Base-by-base conservation (phyloP, 2,113 vertebrate species). In the Vidua chalybeata region DNA sequence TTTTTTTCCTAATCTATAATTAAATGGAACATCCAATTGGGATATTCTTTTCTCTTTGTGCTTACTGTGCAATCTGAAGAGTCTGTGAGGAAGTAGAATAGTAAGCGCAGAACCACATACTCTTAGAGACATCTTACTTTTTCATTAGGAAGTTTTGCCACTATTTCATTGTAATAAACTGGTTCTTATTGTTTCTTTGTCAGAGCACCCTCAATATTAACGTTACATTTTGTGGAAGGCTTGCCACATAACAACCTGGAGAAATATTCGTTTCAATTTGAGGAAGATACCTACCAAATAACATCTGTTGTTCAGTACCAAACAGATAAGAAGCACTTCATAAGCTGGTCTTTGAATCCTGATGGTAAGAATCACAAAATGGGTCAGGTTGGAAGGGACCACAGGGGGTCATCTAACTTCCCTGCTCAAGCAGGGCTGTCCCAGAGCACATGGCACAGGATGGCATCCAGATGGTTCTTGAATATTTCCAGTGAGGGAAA, bases 181-280 rank as follows among this genome's bases (percentile, higher is more conserved):
- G 23, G 4, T 37, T 93, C 15, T 82, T 67, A 37, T 92, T 73
- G 49, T 91, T 37, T 96, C 82, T 85, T 97, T 96, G 43, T 93
- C 68, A 99, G 99, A 46, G n/a, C 98, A 15, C 94, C 99, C 20
- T 89, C 98, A 12, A 24, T 99, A 91, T 98, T 99, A 85, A 98
- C 94, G 75, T 74, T 99, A 87, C 99, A 99, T 97, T 99, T 99
- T 33, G 98, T 98, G 10, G 98, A 99, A 94, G 99, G 99, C 37
- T 98, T 99, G 48, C 98, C 98, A 24, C 96, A 97, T 87, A 98
- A 86, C 59, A 97, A 99, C 52, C 67, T 99, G 88, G 76, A 95
- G 30, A 80, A 41, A 49, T 99, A 99, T 12, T 91, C 96, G 3
- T 99, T 99, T 97, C 94, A 62, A 15, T 98, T 99, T 96, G 94